Base-by-base conservation (phyloP, 2,888 invertebrate genomes). In the Zygaena filipendulae region DNA sequence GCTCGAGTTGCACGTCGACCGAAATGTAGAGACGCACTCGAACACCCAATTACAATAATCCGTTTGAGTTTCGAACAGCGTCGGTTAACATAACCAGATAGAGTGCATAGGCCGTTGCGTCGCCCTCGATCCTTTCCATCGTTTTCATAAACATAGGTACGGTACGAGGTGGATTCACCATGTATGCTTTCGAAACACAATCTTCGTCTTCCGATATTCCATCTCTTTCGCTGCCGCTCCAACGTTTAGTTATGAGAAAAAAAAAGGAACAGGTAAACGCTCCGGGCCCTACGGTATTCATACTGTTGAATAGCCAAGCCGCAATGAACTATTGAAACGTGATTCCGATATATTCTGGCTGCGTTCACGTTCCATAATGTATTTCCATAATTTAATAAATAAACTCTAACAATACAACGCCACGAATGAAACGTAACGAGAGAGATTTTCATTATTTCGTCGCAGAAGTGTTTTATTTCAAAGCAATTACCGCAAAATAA, bases 61-160 rank as follows among this genome's bases (percentile, higher is more conserved):
- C 49, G 42, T 40, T n/a, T n/a, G 45, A 47, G 45, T 47, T 60
- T 55, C 52, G 43, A 49, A 64, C 45, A 45, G 41, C 39, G 66
- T 39, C 49, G 75, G 56, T 36, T 75, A 57, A 57, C 52, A 77
- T 66, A 79, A 79, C 77, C 72, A 75, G 77, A 71, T 67, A 66
- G 61, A 60, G 61, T 75, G 77, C 74, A 75, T 75, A 77, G 75
- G 69, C 60, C 57, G 72, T 62, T 58, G 58, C 72, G 66, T 71
- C 71, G 71, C 67, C 69, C 70, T 60, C 64, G 57, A 61, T 62
- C 71, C 59, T 61, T 57, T 27, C 27, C 47, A 62, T 62, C 56
- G 51, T 50, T 56, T 52, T 58, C 55, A 50, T 54, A 56, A 56
- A 48, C 49, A 51, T 49, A 46, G 50, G 45, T 55, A 53, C 37